Evolutionary conservation across 1,140 invertebrate genomes (phyloP).

Genomic region (Hycleus phaleratus): DNA sequence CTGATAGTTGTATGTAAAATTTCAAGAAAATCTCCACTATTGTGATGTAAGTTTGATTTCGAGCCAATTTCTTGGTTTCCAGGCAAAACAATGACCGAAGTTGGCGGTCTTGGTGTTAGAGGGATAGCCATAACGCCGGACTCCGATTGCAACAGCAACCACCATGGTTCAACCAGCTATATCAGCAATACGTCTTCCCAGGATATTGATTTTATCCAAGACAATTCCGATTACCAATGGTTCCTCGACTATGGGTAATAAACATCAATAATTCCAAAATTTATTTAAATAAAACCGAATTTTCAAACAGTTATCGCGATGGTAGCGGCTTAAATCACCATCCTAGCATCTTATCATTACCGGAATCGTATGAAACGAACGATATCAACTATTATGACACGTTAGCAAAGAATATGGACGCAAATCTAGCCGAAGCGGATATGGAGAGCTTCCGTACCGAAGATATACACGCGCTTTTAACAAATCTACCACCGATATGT

Average conservation of each 20-base stretch:
- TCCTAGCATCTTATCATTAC: slow-evolving; percentile 71
- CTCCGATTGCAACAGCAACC: slow-evolving; percentile 41
- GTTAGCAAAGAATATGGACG: slow-evolving; percentile 78
- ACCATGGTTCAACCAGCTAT: slow-evolving; percentile 34
- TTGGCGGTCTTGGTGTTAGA: slow-evolving; percentile 28
- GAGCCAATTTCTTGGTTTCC: slow-evolving; percentile 16
- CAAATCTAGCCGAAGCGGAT: slow-evolving; percentile 87
- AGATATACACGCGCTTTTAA: slow-evolving; percentile 80
- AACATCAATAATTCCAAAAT: not conserved
- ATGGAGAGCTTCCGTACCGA: slow-evolving; percentile 89
- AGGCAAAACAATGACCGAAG: slow-evolving; percentile 39
- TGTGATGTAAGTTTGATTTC: not conserved
- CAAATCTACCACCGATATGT: slow-evolving; percentile 65
- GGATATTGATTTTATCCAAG: slow-evolving; percentile 69
- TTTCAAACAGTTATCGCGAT: slow-evolving; percentile 55
- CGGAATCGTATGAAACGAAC: slow-evolving; percentile 66
- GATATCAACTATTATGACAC: slow-evolving; percentile 76
- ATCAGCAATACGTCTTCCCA: slow-evolving; percentile 40
- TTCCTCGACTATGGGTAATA: slow-evolving; percentile 76
- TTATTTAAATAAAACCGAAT: not conserved
- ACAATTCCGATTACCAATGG: slow-evolving; percentile 85
- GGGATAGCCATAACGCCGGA: slow-evolving; percentile 35
- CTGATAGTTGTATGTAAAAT: not conserved
- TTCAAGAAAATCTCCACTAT: not conserved
- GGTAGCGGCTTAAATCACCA: slow-evolving; percentile 61